phyloP scores from a whole-genome alignment of 2,113 vertebrate species.

The Pelvicachromis taeniatus region DNA sequence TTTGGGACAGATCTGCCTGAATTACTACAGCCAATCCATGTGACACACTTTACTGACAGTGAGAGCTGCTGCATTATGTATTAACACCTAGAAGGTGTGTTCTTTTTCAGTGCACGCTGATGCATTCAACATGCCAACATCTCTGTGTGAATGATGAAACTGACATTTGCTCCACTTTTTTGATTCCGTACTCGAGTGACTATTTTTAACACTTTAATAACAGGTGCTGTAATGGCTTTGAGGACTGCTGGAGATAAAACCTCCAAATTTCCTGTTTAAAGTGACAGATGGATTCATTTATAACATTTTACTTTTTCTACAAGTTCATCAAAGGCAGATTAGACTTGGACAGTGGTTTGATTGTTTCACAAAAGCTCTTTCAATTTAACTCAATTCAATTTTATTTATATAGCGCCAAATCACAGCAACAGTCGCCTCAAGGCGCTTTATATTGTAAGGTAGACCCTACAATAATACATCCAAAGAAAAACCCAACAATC shows the following conservation, averaged over 20 bases:
- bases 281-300: not conserved
- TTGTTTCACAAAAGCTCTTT: not conserved
- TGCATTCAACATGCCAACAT: not conserved
- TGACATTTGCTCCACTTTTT: not conserved
- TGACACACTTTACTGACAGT: constrained; percentile 14
- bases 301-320: not conserved
- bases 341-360: not conserved
- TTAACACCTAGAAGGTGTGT: not conserved
- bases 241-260: not conserved
- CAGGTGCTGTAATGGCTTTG: not conserved
- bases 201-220: not conserved
- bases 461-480: too few relatives aligned
- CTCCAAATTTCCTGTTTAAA: not conserved
- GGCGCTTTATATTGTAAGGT: too few relatives aligned
- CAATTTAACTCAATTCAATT: too few relatives aligned
- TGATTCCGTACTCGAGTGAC: fast-evolving
- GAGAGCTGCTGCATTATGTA: constrained; percentile 30
- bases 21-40: not conserved
- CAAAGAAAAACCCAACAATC: fast-evolving
- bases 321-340: not conserved
- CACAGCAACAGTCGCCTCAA: too few relatives aligned
- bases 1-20: constrained; percentile 24
- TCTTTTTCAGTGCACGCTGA: not conserved
- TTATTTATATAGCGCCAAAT: not conserved
- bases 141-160: not conserved